Percentiles rank a stretch among this genome's conserved stretches.
phyloP scores from a whole-genome alignment of 1,140 invertebrate species.

The Orchesella cincta region DNA sequence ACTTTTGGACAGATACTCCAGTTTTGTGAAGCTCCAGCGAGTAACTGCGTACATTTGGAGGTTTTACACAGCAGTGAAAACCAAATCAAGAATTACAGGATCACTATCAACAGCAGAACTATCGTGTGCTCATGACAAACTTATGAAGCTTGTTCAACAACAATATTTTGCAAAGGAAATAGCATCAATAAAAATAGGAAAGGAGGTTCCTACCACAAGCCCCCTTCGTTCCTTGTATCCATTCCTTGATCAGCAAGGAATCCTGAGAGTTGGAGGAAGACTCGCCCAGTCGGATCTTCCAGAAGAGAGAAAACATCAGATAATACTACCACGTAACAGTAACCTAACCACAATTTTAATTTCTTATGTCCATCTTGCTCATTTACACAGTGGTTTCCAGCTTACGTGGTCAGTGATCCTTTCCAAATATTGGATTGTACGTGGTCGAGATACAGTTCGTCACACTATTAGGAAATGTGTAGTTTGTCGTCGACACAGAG shows the following conservation, averaged over 20 bases:
- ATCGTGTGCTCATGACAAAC: not conserved
- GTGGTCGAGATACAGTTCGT: not conserved
- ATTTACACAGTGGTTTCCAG: not conserved
- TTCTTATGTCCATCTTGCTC: not conserved
- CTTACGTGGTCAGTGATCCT: not conserved
- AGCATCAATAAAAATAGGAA: not conserved
- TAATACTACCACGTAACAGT: not conserved
- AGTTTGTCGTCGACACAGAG: not conserved
- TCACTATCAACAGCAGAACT: not conserved
- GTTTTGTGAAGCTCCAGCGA: not conserved
- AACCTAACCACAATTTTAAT: not conserved
- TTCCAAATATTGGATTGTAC: not conserved
- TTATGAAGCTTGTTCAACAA: not conserved
- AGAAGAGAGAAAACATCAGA: not conserved
- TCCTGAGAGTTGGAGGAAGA: constrained; percentile 2
- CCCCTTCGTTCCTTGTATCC: not conserved
- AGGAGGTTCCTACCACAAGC: not conserved
- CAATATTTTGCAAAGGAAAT: not conserved
- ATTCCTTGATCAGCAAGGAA: not conserved
- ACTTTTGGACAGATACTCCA: not conserved
- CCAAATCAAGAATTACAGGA: constrained; percentile 9
- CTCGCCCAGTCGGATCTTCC: not conserved
- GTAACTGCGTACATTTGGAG: not conserved
- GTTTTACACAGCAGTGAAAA: not conserved
- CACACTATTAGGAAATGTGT: not conserved